These are phyloP conservation scores for Leucopsar rothschildi DNA, from an alignment of 2,113 vertebrate genomes.

Conservation along the genomic window DNA sequence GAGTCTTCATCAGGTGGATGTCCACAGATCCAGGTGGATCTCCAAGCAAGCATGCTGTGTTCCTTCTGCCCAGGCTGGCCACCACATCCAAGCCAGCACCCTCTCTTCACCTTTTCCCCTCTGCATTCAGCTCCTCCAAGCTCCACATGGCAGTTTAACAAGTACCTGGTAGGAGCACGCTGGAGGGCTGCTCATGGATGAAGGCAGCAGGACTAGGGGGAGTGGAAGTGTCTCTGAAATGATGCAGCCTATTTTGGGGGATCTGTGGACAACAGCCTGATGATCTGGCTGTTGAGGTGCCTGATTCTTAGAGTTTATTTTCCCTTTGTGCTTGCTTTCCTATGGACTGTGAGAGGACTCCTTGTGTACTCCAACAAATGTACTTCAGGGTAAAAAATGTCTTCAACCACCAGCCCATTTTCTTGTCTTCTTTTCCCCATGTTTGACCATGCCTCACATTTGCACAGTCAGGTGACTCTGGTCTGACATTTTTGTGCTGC, in stretches of 20 bases:
- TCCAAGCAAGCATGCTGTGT: background rate
- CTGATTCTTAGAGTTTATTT: background rate
- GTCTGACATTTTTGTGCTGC: background rate
- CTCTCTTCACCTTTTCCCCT: background rate
- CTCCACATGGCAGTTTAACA: background rate
- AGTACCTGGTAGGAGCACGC: background rate
- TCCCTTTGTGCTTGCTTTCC: background rate
- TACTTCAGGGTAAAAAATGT: background rate
- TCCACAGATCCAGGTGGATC: background rate
- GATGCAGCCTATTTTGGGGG: background rate
- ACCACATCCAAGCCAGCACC: background rate
- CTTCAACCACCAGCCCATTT: background rate
- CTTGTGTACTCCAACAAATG: background rate
- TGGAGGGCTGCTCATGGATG: background rate
- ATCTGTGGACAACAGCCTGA: background rate
- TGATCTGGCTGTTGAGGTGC: background rate
- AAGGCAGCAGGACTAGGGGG: background rate
- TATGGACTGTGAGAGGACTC: background rate
- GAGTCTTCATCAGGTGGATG: background rate
- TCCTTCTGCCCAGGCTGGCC: background rate
- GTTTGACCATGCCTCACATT: background rate
- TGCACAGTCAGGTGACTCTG: background rate
- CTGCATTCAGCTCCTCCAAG: background rate
- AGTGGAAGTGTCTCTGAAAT: background rate
- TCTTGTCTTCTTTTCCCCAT: background rate